Evolutionary conservation across 30 jellyfish, hydroid and myxozoan species (phyloP), one percentile per base, ranked within the genome.

Genomic region (Catostylus mosaicus): DNA sequence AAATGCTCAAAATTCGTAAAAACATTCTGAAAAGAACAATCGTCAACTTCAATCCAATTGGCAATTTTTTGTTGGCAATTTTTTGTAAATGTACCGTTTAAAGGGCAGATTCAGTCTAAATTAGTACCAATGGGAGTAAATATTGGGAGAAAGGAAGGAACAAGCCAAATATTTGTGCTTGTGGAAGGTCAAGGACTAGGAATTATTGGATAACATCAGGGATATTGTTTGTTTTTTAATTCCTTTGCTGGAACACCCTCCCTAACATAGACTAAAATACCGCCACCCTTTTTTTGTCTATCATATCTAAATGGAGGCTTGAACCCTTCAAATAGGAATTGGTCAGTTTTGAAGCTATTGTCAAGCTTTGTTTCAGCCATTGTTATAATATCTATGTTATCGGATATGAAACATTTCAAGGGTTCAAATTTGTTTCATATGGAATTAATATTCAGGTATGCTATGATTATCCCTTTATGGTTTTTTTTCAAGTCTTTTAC

Each of bases 391-490:
- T 56, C 69, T 56, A 56, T n/a, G 19, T 12, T n/a, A n/a, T 61
- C 36, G 18, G 26, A 56, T 12, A 56, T 26, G 33, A n/a, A 6
- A 5, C 22, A 8, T n/a, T 56, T 56, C 18, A 56, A 23, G 9
- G 19, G 30, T 8, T 56, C 69, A 56, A 56, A 56, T 56, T 56
- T 56, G 19, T n/a, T n/a, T 56, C 69, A 6, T 56, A 56, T 56
- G 11, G 69, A 56, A 26, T 56, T 56, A 6, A 56, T 56, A 26
- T 56, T 56, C 26, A 56, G 62, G 50, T 56, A 67, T 67, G 79
- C 86, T 74, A 74, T 74, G 67, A 74, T 31, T 74, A 74, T 74
- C 75, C 86, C 60, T 59, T 34, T 74, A 37, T 31, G 74, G 75
- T 74, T 74, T 74, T 52, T 48, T 46, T 74, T 47, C 75, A 74